A percentile compares a stretch with the other conserved stretches of the same genome.
Evolutionary conservation across 2,797 vertebrate genomes (phyloP).

Genomic region (Phrynocephalus vlangalii): DNA sequence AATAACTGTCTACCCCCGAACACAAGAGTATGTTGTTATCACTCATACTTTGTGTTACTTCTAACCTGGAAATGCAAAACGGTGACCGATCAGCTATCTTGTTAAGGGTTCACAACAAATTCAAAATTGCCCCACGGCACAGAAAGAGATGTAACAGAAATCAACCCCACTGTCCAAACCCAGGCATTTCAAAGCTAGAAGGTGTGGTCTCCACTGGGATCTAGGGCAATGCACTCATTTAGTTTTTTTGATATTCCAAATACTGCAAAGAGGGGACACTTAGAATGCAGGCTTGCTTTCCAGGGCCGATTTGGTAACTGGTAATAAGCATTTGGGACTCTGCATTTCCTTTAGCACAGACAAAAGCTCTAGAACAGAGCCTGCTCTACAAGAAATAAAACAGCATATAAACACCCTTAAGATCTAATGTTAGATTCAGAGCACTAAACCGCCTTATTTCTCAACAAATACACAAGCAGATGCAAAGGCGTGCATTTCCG

Average conservation of each 20-base stretch:
- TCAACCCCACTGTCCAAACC: neutral
- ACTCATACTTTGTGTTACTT: neutral
- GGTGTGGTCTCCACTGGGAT: neutral
- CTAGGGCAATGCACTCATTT: neutral
- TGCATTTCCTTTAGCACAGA: neutral
- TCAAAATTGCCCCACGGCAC: neutral
- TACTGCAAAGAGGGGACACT: neutral
- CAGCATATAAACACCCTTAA: neutral
- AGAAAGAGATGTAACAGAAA: neutral
- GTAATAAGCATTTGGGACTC: neutral
- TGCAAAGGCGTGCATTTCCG: neutral
- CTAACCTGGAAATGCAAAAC: neutral
- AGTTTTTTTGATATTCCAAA: constrained; percentile 3
- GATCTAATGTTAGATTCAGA: neutral
- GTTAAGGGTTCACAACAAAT: neutral
- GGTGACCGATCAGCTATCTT: neutral
- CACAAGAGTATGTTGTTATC: too few relatives aligned
- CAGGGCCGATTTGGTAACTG: neutral
- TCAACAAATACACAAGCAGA: neutral
- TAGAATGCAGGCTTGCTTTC: neutral
- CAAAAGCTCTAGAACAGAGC: neutral
- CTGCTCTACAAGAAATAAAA: neutral
- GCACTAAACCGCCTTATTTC: neutral
- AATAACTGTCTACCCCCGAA: neutral
- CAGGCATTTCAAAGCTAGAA: constrained; percentile 11